A percentile compares a stretch with the other conserved stretches of the same genome.
phyloP scores from a whole-genome alignment of 2,113 vertebrate species.

The Opisthocomus hoazin region DNA sequence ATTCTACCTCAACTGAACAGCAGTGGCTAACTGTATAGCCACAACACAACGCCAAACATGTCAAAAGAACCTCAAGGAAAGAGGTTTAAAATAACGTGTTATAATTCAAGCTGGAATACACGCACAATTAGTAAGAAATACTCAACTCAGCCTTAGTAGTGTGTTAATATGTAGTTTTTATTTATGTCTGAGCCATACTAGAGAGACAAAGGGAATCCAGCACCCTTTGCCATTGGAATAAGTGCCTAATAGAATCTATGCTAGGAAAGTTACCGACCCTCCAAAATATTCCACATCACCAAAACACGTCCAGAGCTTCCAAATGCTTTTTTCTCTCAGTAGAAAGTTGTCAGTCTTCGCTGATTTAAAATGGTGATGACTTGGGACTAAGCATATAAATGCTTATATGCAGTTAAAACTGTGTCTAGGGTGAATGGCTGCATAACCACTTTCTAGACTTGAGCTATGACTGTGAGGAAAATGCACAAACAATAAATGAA shows the following conservation, averaged over 20 bases:
- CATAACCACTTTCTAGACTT: background rate
- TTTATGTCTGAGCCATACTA: background rate
- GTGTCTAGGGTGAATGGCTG: background rate
- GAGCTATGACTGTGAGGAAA: background rate
- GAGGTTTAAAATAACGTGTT: background rate
- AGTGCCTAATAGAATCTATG: background rate
- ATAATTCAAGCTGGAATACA: background rate
- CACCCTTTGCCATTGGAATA: background rate
- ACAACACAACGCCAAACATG: background rate
- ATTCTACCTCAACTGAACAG: background rate
- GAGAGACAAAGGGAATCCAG: background rate
- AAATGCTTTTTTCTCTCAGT: background rate
- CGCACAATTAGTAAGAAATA: background rate
- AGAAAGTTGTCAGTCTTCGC: background rate
- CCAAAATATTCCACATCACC: background rate
- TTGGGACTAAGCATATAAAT: background rate
- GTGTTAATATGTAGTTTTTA: background rate
- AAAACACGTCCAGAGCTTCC: background rate
- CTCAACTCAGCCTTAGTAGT: background rate
- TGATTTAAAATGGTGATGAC: background rate
- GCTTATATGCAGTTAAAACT: background rate
- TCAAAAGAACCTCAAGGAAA: background rate
- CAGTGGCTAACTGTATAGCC: background rate
- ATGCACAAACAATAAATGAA: slow-evolving; percentile 25
- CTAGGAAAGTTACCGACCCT: background rate